Base-by-base conservation (phyloP, 2,113 vertebrate species). In the Leptobrachium leishanense region DNA sequence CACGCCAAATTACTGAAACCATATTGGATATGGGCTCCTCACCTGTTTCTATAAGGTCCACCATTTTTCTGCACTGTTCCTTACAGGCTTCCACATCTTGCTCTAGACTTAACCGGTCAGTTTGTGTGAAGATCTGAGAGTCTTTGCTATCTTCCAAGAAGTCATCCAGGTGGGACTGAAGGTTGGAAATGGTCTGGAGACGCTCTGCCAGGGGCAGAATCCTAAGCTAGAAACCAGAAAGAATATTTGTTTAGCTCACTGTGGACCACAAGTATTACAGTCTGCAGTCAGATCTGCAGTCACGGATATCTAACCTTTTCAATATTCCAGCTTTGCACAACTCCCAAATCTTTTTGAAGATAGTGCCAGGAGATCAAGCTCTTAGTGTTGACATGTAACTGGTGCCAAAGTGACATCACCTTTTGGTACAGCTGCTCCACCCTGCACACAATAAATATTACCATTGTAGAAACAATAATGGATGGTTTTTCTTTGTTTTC, bases 351-450 rank as follows among this genome's bases (percentile, higher is more conserved):
- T 87, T 97, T 98, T 54, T 91, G 87, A 84, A 99, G 88, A 83
- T 98, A 99, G 79, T 98, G 92, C 96, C 96, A 99, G 69, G 97
- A 97, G 57, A 99, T 95, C 73, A 98, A 94, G 66, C 95, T 96
- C 91, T 99, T 99, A 50, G 96, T 99, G 86, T 98, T 98, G 70
- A 99, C 74, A 15, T 99, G 98, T 2, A 97, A 93, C 87, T 98
- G 95, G 85, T 99, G 98, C 98, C 98, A 99, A 50, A 98, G 90
- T 43, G 96, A 88, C 97, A 99, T 99, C 81, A 98, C 97, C 59
- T 98, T 98, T 94, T 99, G 98, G 84, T 99, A 99, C 85, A 96
- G 81, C 87, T 99, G 97, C 70, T 99, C 97, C 13, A 95, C 87
- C 86, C 98, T 99, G 86, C 6, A 31, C 77, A 72, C 8, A 42